Evolutionary conservation across 1,140 invertebrate species (phyloP).

Genomic region (Forficula auricularia): DNA sequence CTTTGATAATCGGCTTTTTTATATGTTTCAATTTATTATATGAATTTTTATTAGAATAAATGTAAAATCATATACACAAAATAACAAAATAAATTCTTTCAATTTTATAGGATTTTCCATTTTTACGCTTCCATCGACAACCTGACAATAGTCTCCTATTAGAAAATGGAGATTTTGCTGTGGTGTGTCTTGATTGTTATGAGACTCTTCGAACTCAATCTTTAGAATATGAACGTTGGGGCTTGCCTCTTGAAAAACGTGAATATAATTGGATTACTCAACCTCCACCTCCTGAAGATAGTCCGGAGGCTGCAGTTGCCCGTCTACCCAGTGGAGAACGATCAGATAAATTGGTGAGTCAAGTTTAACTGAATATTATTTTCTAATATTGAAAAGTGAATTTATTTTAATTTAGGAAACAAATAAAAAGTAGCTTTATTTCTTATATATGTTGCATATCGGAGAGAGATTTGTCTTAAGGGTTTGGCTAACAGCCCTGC

Average conservation of each 20-base stretch:
- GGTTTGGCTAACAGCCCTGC: too few species aligned
- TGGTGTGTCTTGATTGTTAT: conserved; percentile 83
- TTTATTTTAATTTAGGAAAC: background rate
- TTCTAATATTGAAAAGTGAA: background rate
- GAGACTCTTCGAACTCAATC: conserved; percentile 69
- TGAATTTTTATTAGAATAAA: too few species aligned
- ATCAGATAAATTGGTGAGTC: conserved; percentile 52
- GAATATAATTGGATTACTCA: conserved; percentile 85
- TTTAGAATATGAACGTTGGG: conserved; percentile 74
- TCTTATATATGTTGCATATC: too few species aligned
- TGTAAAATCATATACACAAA: too few species aligned
- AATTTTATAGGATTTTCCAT: conserved; percentile 31
- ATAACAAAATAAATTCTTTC: too few species aligned
- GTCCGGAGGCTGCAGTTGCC: conserved; percentile 59
- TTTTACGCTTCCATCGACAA: conserved; percentile 56
- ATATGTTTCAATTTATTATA: too few species aligned
- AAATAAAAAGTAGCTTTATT: too few species aligned
- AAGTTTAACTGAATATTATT: background rate
- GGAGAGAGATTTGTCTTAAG: too few species aligned
- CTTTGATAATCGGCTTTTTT: too few species aligned
- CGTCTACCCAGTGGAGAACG: conserved; percentile 61
- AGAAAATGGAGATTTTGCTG: conserved; percentile 77
- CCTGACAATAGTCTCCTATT: conserved; percentile 64
- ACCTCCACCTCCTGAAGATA: conserved; percentile 71
- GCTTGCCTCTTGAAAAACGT: conserved; percentile 66